These are phyloP conservation scores for Symphodus melops DNA, from an alignment of 2,113 vertebrate species.

Conservation along the genomic window DNA sequence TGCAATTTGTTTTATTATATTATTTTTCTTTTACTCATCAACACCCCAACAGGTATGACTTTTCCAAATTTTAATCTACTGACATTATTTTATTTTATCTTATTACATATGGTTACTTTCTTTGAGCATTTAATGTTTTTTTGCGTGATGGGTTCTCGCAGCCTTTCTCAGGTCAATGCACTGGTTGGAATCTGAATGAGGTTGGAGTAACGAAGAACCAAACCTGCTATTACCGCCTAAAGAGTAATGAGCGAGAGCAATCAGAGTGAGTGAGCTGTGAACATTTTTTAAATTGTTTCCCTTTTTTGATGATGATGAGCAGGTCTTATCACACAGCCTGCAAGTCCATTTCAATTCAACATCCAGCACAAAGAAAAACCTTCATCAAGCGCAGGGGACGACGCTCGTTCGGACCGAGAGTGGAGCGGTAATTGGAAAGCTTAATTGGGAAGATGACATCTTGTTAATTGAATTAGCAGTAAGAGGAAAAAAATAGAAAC, in stretches of 20 bases:
- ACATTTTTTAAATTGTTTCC: constrained; percentile 32
- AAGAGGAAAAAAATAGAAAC: constrained; percentile 53
- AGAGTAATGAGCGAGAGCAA: constrained; percentile 37
- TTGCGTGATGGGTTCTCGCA: neutral
- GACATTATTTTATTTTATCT: too few relatives aligned
- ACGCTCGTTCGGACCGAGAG: constrained; percentile 61
- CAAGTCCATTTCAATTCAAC: constrained; percentile 76
- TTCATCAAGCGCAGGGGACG: constrained; percentile 24
- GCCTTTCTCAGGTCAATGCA: constrained; percentile 10
- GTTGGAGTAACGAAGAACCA: constrained; percentile 19
- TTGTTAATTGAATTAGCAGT: constrained; percentile 83
- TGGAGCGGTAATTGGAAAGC: constrained; percentile 77
- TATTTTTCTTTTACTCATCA: too few relatives aligned
- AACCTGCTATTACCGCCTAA: constrained; percentile 8
- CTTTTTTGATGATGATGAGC: constrained; percentile 64
- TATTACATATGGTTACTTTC: neutral
- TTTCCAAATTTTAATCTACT: too few relatives aligned
- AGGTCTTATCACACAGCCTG: constrained; percentile 74
- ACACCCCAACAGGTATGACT: too few relatives aligned
- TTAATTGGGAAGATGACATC: constrained; percentile 82
- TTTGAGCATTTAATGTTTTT: neutral
- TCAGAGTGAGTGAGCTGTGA: constrained; percentile 37
- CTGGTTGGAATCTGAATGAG: constrained; percentile 7
- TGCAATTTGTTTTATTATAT: too few relatives aligned
- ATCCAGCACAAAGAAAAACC: constrained; percentile 69